Evolutionary conservation across 1,140 invertebrate genomes (phyloP), one percentile per base, ranked within the genome.

Genomic region (Achatina immaculata): DNA sequence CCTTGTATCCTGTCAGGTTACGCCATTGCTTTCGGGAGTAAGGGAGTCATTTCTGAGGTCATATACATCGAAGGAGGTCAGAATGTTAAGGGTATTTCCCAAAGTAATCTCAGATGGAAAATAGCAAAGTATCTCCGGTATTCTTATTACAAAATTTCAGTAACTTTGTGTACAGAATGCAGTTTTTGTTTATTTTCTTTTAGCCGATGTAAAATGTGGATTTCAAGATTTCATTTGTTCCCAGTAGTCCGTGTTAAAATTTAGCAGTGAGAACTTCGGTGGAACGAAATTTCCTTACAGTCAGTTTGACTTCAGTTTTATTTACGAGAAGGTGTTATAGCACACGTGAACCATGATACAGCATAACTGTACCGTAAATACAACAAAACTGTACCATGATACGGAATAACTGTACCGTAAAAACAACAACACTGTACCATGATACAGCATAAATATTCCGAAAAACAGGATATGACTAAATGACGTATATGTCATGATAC

Each of bases 31-130:
- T 36, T 74, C 45, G 48, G 48, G 16, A 51, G 42, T 38, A 55
- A 74, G 14, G 48, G 72, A 34, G 36, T 74, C 6, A 16, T 74
- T 0, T 74, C 72, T 31, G 72, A 74, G 31, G 72, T 74, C 43
- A 51, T 74, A 42, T 74, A 74, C 45, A 45, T 74, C 7, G 72
- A 74, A 28, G 11, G 31, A 74, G 72, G 48, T 69, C 38, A 42
- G 68, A 19, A 69, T 1, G 24, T 31, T 3, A 69, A 42, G 42
- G 24, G 19, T 42, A 51, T 69, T 31, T 31, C 42, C 2, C 36
- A 69, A 69, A 69, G 36, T 69, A 0, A 42, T 28, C 6, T 40
- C 68, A 40, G 11, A 42, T n/a, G n/a, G n/a, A n/a, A n/a, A n/a
- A n/a, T n/a, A n/a, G n/a, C n/a, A n/a, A n/a, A n/a, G n/a, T 14